Evolutionary conservation across 2,888 invertebrate species (phyloP), one percentile per base, ranked within the genome.

Genomic region (Lagria hirta): DNA sequence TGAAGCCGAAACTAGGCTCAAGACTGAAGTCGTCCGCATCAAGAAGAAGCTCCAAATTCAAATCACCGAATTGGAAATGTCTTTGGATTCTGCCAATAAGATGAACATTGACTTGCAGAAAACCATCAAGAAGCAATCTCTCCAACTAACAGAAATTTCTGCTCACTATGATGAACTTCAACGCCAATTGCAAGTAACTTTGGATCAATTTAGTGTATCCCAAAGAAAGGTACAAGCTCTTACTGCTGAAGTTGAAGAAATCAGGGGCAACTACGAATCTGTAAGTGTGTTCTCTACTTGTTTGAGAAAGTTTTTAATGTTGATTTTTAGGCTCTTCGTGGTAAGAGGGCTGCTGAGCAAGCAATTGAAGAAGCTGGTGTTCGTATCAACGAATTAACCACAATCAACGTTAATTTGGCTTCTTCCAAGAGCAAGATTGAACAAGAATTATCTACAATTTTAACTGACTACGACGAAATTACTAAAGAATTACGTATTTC

Each of bases 1-100:
- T 51, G 96, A 97, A 72, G 94, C 95, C 54, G 96, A 97, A 77
- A 93, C 92, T 60, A 91, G 85, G 74, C 79, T 97, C 73, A 95
- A 95, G 83, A 86, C 93, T 65, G 96, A 97, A 75, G 91, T 97
- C 43, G 82, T 84, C 57, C 91, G 96, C 76, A 90, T 97, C 79
- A 96, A 96, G 88, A 97, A 97, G 93, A 97, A 97, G 88, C 79
- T 95, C 72, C 95, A 95, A 78, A 89, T 95, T 71, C 93, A 93
- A 69, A 96, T 97, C 75, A 95, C 95, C 64, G 96, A 97, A 74
- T 78, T 97, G 68, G 96, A 96, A 74, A 83, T 96, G 79, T 89
- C 93, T 41, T 83, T 99, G 74, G 97, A 97, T 76, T 91, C 94
- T 62, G 91, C 95, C 77, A 97, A 98, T 83, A 94, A 97, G 81